Evolutionary conservation across 2,113 vertebrate species (phyloP).

Genomic region (Solenodon paradoxus): DNA sequence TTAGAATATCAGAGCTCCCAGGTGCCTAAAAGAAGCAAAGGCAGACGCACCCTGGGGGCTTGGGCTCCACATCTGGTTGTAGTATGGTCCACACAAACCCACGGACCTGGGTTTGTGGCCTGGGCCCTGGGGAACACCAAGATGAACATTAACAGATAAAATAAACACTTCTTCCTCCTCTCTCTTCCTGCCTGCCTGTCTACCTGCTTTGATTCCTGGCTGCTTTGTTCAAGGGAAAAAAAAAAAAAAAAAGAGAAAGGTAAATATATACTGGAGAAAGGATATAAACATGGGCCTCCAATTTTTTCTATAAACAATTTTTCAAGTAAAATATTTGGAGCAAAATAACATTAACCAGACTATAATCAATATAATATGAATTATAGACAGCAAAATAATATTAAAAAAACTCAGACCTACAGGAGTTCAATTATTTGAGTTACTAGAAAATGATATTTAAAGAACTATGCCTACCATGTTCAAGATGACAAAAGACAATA

Average conservation of each 20-base stretch:
- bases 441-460: not conserved
- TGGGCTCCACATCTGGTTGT: no score
- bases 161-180: no score
- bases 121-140: no score
- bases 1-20: not conserved
- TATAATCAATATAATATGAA: not conserved
- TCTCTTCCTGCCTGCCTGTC: no score
- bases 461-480: not conserved
- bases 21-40: not conserved
- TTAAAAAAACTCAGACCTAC: not conserved
- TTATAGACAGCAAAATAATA: not conserved
- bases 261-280: not conserved
- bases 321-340: not conserved
- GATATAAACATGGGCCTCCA: not conserved
- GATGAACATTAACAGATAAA: no score
- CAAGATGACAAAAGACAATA: conserved; percentile 27
- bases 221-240: no score
- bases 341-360: conserved; percentile 16
- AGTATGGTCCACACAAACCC: no score
- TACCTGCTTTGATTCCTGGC: no score
- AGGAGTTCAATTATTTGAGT: not conserved
- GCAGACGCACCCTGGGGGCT: no score
- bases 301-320: not conserved
- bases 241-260: no score
- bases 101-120: no score